Evolutionary conservation across 2,888 invertebrate species (phyloP).

Genomic region (Aporophyla nigra): DNA sequence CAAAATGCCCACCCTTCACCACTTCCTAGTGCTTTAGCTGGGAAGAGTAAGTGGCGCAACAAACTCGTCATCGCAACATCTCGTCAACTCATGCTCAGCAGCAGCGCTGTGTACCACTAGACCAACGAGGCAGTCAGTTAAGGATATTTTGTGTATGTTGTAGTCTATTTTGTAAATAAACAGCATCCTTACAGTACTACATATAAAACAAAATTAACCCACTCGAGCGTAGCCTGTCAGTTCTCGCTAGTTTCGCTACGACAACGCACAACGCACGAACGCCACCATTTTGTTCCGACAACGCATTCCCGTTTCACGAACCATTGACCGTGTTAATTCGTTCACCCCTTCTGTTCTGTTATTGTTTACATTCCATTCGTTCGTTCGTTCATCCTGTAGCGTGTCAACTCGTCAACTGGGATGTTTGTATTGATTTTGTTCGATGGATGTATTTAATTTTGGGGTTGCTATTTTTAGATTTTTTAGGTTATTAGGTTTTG

Average conservation of each 20-base stretch:
- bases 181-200: background rate
- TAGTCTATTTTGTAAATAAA: slow-evolving; percentile 11
- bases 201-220: slow-evolving; percentile 8
- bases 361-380: slow-evolving; percentile 61
- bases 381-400: slow-evolving; percentile 19
- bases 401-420: slow-evolving; percentile 37
- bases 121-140: too few species aligned
- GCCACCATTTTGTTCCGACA: slow-evolving; percentile 21
- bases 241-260: slow-evolving; percentile 27
- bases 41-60: too few species aligned
- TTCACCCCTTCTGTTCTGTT: slow-evolving; percentile 47
- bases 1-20: too few species aligned
- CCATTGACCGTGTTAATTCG: slow-evolving; percentile 66
- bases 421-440: slow-evolving; percentile 19
- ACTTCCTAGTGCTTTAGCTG: too few species aligned
- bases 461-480: slow-evolving; percentile 17
- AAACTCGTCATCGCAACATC: too few species aligned
- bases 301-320: slow-evolving; percentile 62
- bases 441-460: slow-evolving; percentile 8
- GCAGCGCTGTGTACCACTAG: too few species aligned
- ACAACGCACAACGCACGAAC: slow-evolving; percentile 41
- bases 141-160: background rate
- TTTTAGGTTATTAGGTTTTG: background rate
- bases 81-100: too few species aligned
- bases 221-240: slow-evolving; percentile 16